These are phyloP conservation scores for Sepiola atlantica DNA, from an alignment of 2,888 invertebrate species.

Conservation along the genomic window DNA sequence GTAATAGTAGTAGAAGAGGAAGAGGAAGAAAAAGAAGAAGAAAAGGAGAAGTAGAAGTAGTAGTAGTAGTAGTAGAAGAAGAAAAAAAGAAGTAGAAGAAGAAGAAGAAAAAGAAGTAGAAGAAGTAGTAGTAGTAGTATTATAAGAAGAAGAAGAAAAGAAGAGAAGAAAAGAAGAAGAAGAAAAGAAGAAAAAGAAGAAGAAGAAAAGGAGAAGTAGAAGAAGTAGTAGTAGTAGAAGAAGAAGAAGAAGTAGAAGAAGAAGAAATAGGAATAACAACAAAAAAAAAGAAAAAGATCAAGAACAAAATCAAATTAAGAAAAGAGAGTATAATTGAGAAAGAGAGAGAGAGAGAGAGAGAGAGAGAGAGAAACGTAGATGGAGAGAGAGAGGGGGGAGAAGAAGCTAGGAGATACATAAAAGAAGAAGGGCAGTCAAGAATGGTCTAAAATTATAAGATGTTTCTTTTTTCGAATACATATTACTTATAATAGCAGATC, in stretches of 20 bases:
- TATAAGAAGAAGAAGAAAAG: not conserved
- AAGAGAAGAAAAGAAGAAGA: not conserved
- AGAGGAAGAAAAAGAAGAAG: not conserved
- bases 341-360: not conserved
- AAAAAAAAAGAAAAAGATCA: too few species aligned
- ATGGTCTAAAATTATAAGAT: too few species aligned
- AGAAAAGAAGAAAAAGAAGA: not conserved
- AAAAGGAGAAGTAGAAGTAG: not conserved
- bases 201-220: not conserved
- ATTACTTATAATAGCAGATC: too few species aligned
- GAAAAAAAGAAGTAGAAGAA: slow-evolving; percentile 37
- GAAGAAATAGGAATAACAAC: too few species aligned
- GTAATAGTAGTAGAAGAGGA: not conserved
- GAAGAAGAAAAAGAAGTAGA: not conserved
- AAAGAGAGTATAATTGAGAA: not conserved
- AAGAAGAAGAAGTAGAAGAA: too few species aligned
- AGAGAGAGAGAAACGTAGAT: too few species aligned
- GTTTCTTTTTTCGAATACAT: too few species aligned
- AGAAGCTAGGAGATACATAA: not conserved
- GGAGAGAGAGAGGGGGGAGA: not conserved
- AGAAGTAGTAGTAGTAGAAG: not conserved
- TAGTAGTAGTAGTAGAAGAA: not conserved
- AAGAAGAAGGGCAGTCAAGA: not conserved
- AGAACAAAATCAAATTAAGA: too few species aligned
- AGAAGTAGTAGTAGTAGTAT: not conserved